Evolutionary conservation across 2,113 vertebrate genomes (phyloP), one percentile per base, ranked within the genome.

Genomic region (Cairina moschata): DNA sequence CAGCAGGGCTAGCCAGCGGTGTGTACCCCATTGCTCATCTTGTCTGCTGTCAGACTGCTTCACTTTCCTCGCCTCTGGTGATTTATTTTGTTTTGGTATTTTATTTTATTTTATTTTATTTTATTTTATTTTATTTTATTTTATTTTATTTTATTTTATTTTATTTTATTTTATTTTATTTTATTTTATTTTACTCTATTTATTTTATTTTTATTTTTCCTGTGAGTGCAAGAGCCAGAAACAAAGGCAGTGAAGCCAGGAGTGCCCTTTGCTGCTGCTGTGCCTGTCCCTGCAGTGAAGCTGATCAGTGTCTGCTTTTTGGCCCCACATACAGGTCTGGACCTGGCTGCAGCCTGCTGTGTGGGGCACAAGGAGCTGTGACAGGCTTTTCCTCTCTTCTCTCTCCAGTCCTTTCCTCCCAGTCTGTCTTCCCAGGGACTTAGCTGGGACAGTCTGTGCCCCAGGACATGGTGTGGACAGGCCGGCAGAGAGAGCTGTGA

Each of bases 1-100:
- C 0, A 5, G 31, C 15, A 11, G 0, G 2, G 25, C 34, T 7
- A 20, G 17, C 42, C 18, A 1, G 40, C 13, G 0, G 42, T 1
- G 3, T 28, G 44, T 52, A 52, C 22, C 26, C 21, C 7, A 1
- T 6, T n/a, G 44, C 13, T 10, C 32, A 20, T 23, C 11, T 67
- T 6, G 0, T 32, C 28, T 58, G 42, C 58, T 3, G 1, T 40
- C 84, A 40, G 21, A 14, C 28, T 4, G 1, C 42, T 32, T 32
- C 3, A 1, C 28, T 36, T 79, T 17, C n/a, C 34, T 77, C 9
- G 16, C 12, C 13, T 52, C 34, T 17, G 31, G 42, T 15, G 22
- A 2, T 6, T 15, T 36, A 21, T 54, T 52, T 59, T 9, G 29
- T 13, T 54, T 36, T 15, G 20, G 20, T 32, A 16, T 59, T 38